phyloP scores from a whole-genome alignment of 2,113 vertebrate genomes.

The Psittacara wagleri region DNA sequence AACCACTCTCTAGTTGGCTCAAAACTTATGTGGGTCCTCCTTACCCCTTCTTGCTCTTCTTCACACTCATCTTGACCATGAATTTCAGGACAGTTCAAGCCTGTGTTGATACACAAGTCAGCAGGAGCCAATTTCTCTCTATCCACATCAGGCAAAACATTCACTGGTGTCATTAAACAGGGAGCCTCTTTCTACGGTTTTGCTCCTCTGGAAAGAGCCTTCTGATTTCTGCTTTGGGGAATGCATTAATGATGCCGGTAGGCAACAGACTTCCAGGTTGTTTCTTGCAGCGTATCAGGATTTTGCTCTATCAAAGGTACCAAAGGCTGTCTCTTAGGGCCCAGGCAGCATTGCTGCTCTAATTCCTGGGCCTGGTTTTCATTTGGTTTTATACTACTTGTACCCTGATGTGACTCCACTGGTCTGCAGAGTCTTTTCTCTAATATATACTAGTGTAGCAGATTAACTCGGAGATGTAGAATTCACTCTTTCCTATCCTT shows the following conservation, averaged over 20 bases:
- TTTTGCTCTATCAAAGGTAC: constrained; percentile 41
- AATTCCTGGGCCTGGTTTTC: constrained; percentile 11
- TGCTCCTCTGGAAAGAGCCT: background rate
- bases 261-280: constrained; percentile 4
- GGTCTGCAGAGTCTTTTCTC: background rate
- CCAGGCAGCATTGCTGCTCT: constrained; percentile 16
- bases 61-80: background rate
- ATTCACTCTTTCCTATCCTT: background rate
- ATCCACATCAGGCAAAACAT: background rate
- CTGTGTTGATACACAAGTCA: background rate
- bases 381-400: background rate
- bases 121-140: background rate
- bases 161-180: constrained; percentile 14
- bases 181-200: background rate
- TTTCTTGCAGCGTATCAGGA: background rate
- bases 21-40: background rate
- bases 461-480: background rate
- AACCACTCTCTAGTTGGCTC: background rate
- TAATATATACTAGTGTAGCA: background rate
- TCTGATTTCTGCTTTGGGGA: constrained; percentile 60
- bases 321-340: background rate
- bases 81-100: background rate
- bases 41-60: background rate
- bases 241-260: constrained; percentile 57
- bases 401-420: background rate